These are phyloP conservation scores for Semotilus atromaculatus DNA, from an alignment of 2,797 vertebrate species.

Conservation along the genomic window DNA sequence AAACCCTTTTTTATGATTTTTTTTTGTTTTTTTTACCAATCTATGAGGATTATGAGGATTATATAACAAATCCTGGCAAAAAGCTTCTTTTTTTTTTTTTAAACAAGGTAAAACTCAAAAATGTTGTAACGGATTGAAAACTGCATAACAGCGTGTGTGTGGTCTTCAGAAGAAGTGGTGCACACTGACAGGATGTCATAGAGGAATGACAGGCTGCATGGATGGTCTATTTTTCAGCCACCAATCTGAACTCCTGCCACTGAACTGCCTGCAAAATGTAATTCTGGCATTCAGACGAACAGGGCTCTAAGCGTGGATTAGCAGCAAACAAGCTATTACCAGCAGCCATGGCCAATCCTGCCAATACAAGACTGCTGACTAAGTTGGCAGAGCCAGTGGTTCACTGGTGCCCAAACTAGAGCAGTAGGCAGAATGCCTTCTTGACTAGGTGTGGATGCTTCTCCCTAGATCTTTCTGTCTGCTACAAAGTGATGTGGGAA, in stretches of 20 bases:
- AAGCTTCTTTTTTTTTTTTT: not conserved
- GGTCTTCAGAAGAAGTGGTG: not conserved
- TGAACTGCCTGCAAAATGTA: constrained; percentile 57
- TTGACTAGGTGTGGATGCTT: constrained; percentile 44
- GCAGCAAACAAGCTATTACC: constrained; percentile 66
- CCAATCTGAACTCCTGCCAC: constrained; percentile 51
- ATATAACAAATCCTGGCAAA: constrained; percentile 5
- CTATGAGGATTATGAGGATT: not conserved
- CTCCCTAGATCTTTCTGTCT: constrained; percentile 5
- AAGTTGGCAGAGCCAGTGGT: constrained; percentile 57
- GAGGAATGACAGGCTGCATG: constrained; percentile 21
- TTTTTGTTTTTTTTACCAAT: constrained; percentile 2
- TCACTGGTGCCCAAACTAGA: constrained; percentile 53
- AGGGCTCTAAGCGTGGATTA: constrained; percentile 63
- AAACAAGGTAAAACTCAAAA: constrained; percentile 2
- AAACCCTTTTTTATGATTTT: not conserved
- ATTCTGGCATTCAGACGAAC: constrained; percentile 56
- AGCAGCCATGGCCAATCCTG: constrained; percentile 60
- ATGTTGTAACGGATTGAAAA: not conserved
- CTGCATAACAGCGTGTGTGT: not conserved
- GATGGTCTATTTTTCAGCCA: constrained; percentile 34
- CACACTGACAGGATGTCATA: constrained; percentile 22
- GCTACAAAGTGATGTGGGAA: constrained; percentile 35
- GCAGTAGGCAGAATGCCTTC: constrained; percentile 49
- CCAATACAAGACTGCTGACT: constrained; percentile 64